A percentile compares a stretch with the other conserved stretches of the same genome.
Conservation (phyloP, 2,797 vertebrate genomes). For the Eleutherodactylus coqui region DNA sequence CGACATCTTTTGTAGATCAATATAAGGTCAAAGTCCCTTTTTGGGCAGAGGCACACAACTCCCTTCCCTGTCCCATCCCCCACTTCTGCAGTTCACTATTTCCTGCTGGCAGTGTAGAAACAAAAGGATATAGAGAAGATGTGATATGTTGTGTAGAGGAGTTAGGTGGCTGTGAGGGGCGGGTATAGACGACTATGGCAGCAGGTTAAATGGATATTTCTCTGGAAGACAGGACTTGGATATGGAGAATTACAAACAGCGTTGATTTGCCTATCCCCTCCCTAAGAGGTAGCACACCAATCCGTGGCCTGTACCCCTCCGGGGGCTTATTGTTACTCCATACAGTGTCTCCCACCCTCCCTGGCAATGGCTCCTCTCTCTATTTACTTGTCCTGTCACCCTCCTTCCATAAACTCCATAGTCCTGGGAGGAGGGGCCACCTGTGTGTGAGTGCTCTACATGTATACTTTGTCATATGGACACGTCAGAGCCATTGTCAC, state of each 20-base stretch:
- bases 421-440: not conserved
- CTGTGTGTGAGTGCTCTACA: conserved; percentile 1
- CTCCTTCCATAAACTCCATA: not conserved
- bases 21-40: conserved; percentile 71
- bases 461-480: no score
- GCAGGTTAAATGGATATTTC: conserved; percentile 62
- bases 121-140: conserved; percentile 64
- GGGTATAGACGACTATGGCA: conserved; percentile 68
- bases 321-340: conserved; percentile 58
- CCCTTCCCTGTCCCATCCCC: conserved; percentile 45
- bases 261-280: conserved; percentile 65
- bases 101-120: conserved; percentile 56
- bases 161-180: conserved; percentile 60
- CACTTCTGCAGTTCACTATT: conserved; percentile 57
- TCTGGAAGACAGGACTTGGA: conserved; percentile 32
- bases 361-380: conserved; percentile 33
- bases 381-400: conserved; percentile 32
- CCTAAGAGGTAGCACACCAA: conserved; percentile 65
- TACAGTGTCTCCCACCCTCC: conserved; percentile 34
- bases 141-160: conserved; percentile 52
- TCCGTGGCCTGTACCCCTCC: conserved; percentile 62
- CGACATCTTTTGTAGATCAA: conserved; percentile 65
- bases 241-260: conserved; percentile 65
- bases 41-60: conserved; percentile 66
- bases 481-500: not conserved